Evolutionary conservation across 2,888 invertebrate genomes (phyloP).

Genomic region (Amiota communis): DNA sequence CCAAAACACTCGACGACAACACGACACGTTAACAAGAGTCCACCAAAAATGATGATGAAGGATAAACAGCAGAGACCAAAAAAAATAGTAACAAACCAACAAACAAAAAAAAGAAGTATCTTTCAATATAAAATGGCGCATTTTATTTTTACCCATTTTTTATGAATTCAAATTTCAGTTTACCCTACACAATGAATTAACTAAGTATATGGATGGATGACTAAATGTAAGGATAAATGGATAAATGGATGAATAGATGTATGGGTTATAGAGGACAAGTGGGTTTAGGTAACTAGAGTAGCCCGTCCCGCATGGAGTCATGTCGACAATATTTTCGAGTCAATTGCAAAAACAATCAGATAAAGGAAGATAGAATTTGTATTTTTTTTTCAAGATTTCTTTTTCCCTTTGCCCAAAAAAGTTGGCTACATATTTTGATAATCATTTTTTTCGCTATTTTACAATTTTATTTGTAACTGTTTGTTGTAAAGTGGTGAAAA

Average conservation of each 20-base stretch:
- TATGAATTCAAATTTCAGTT: too few species aligned
- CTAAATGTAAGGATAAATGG: too few species aligned
- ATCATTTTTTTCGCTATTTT: background rate
- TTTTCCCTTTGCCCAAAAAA: background rate
- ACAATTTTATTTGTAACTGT: background rate
- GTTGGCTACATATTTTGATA: background rate
- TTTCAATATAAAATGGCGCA: too few species aligned
- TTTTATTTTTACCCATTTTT: too few species aligned
- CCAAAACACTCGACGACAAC: background rate
- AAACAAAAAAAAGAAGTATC: too few species aligned
- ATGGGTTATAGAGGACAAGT: too few species aligned
- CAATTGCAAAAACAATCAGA: slow-evolving; percentile 47
- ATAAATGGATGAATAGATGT: too few species aligned
- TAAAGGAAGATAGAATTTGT: slow-evolving; percentile 5
- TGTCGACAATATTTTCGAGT: slow-evolving; percentile 39
- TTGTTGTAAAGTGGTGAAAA: background rate
- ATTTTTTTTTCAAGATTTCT: background rate
- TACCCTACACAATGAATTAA: too few species aligned
- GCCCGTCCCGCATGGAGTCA: background rate
- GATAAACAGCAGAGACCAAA: too few species aligned
- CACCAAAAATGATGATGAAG: background rate
- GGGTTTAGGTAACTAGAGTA: too few species aligned
- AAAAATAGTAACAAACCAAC: too few species aligned
- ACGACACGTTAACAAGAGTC: slow-evolving; percentile 3
- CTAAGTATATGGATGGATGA: too few species aligned